Evolutionary conservation across 2,113 vertebrate genomes (phyloP), one percentile per base, ranked within the genome.

Genomic region (Polyodon spathula): DNA sequence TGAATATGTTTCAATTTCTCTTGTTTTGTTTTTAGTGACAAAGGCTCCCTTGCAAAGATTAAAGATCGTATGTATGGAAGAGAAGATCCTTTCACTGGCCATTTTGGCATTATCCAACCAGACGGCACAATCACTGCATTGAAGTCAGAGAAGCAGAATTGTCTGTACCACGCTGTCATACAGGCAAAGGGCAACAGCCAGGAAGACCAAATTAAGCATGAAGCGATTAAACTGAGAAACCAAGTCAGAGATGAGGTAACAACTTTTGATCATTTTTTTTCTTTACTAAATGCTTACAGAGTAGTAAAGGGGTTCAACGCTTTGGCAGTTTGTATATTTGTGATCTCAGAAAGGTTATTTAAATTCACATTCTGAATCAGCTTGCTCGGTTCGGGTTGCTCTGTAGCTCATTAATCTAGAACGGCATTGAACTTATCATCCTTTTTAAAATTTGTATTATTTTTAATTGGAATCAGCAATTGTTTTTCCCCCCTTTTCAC

Each of bases 231-330:
- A 7, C 57, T 67, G 12, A 56, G 52, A 5, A 40, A 53, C 6
- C 55, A 50, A 60, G 61, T 67, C 40, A 43, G 54, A 66, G 58
- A 53, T 16, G 60, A 66, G 60, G 65, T 37, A 11, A 66, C 27
- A 27, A 27, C 27, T 27, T 27, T 27, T 1, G 1, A 27, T 27
- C 3, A 2, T 3, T 27, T 27, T 27, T 27, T 27, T 27, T 1
- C 27, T 27, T 27, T 27, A 27, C 27, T 27, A 27, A 27, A 27
- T 27, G 27, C 27, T 27, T 27, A 27, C 27, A 27, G 27, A 3
- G 27, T 27, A 27, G 1, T 3, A 1, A 27, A 27, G 27, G 27
- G 3, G 27, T 27, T 3, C 27, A 1, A 27, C 27, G 27, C 27
- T 27, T 27, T 27, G 27, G 27, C 27, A n/a, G n/a, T n/a, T n/a